Evolutionary conservation across 2,797 vertebrate species (phyloP).

Genomic region (Anomalospiza imberbis): DNA sequence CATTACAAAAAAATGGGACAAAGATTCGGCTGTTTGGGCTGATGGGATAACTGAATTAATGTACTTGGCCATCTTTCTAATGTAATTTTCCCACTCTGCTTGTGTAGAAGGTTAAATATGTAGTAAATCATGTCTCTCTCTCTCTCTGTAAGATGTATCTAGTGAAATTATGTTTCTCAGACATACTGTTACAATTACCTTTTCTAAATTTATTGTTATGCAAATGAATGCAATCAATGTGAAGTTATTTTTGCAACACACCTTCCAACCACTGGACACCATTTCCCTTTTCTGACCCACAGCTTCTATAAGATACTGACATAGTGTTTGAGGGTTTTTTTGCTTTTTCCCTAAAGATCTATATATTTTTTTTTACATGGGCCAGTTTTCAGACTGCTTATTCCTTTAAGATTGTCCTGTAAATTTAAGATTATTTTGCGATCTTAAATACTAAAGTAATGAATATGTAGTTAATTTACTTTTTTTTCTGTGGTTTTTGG

Average conservation of each 20-base stretch:
- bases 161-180: slow-evolving; percentile 60
- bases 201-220: not conserved
- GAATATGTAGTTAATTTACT: not conserved
- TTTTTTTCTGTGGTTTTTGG: not conserved
- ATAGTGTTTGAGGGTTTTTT: slow-evolving; percentile 32
- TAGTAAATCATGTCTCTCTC: slow-evolving; percentile 48
- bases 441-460: slow-evolving; percentile 16
- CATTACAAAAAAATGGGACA: not conserved
- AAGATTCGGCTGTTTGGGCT: not conserved
- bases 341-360: not conserved
- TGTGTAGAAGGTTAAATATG: slow-evolving; percentile 64
- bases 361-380: slow-evolving; percentile 61
- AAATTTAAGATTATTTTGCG: not conserved
- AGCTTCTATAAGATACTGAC: not conserved
- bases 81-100: slow-evolving; percentile 20
- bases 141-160: slow-evolving; percentile 28
- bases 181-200: not conserved
- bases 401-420: not conserved
- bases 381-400: slow-evolving; percentile 33
- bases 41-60: not conserved
- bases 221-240: not conserved
- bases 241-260: not conserved
- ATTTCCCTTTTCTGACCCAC: not conserved
- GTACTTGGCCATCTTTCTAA: not conserved
- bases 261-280: slow-evolving; percentile 15